A percentile compares a stretch with the other conserved stretches of the same genome.
These are phyloP conservation scores for Lithobius niger DNA, from an alignment of 1,140 invertebrate species.

Conservation along the genomic window DNA sequence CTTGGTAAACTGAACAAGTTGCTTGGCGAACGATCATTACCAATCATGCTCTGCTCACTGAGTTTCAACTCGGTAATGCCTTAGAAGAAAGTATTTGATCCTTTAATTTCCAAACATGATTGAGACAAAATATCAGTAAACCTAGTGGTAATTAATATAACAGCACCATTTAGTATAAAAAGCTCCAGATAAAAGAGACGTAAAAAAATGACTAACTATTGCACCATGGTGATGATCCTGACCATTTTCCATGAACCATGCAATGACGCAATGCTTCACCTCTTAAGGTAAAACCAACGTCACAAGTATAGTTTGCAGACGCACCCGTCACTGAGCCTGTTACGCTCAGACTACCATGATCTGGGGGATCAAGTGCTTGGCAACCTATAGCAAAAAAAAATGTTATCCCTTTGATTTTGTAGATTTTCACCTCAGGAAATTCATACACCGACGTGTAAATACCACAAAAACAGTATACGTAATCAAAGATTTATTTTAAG, in stretches of 20 bases:
- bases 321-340: slow-evolving; percentile 24
- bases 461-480: too few species aligned
- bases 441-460: too few species aligned
- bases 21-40: too few species aligned
- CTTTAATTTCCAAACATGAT: too few species aligned
- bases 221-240: slow-evolving; percentile 26
- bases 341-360: slow-evolving; percentile 31
- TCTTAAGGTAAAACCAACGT: slow-evolving; percentile 27
- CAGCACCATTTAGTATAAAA: background rate
- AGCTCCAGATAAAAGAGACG: background rate
- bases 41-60: too few species aligned
- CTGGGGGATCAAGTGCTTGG: slow-evolving; percentile 29
- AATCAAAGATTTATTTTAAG: too few species aligned
- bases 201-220: slow-evolving; percentile 34
- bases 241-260: slow-evolving; percentile 31
- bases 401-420: slow-evolving; percentile 7
- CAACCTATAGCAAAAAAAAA: slow-evolving; percentile 31
- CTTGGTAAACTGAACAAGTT: too few species aligned
- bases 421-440: too few species aligned
- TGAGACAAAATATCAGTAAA: too few species aligned
- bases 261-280: slow-evolving; percentile 24
- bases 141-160: too few species aligned
- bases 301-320: slow-evolving; percentile 30
- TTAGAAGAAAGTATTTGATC: too few species aligned
- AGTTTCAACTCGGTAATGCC: too few species aligned